Conservation (phyloP, 2,888 invertebrate species). For the Dryobotodes eremita region DNA sequence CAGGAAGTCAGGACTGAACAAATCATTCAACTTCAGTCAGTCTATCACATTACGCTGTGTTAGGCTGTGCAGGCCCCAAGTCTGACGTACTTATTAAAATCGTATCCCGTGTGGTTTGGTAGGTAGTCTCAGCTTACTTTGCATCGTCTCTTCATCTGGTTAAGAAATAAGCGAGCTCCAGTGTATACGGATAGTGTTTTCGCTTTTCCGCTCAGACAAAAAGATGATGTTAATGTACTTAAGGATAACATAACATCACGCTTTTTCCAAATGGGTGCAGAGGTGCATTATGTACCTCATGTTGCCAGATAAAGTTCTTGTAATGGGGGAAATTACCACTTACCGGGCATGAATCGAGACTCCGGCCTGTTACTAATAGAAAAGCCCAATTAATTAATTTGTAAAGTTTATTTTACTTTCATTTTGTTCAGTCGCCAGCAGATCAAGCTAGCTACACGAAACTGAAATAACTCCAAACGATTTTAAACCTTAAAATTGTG, state of each 20-base stretch:
- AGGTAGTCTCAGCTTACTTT: not conserved
- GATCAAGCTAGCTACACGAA: too few species aligned
- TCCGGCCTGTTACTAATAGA: not conserved
- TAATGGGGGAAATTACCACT: not conserved
- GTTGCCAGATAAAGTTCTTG: not conserved
- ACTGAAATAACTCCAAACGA: too few species aligned
- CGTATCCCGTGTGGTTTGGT: not conserved
- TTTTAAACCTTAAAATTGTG: too few species aligned
- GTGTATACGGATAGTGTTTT: not conserved
- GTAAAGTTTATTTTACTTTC: not conserved
- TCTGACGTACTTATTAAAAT: not conserved
- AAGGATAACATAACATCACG: not conserved
- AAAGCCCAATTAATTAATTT: not conserved
- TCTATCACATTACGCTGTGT: not conserved
- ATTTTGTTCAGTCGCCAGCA: too few species aligned
- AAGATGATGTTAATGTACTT: not conserved
- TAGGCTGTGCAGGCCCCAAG: not conserved
- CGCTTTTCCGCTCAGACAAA: not conserved
- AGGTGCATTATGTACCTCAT: not conserved
- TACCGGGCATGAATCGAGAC: not conserved
- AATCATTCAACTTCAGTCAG: not conserved
- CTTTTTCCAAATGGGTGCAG: not conserved
- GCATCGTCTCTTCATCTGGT: not conserved
- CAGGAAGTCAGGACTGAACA: not conserved
- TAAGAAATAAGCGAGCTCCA: not conserved